Evolutionary conservation across 2,797 vertebrate species (phyloP), one percentile per base, ranked within the genome.

Genomic region (Halcyon leucocephala): DNA sequence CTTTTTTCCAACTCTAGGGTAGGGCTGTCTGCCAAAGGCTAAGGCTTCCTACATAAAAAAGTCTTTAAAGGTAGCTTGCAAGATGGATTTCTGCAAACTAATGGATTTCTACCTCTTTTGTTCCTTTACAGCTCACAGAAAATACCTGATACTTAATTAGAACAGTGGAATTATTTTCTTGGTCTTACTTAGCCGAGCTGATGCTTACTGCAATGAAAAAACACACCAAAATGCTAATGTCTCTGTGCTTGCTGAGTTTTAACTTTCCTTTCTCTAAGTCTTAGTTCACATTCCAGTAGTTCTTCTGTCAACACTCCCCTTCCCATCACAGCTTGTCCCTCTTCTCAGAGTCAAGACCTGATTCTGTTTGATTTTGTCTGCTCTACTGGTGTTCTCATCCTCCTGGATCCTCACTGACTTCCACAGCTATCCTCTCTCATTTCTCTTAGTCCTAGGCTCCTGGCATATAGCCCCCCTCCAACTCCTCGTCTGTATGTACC

Each of bases 31-130:
- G 73, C 57, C 86, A 90, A 88, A 81, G 51, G 57, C 73, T 52
- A 77, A 76, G 62, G 76, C 54, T 88, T 90, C 44, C 58, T 86
- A 66, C n/a, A 21, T 66, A 49, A 73, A 95, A 48, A 51, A 51
- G 28, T 54, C 37, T 84, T 90, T 54, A 79, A 65, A 88, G 24
- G 46, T 64, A 33, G 69, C 39, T 91, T 94, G 70, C 78, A 90
- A 76, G 60, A 87, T 14, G 26, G 28, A 65, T 89, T 93, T 82
- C 52, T 89, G 77, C 67, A 96, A 90, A 80, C 31, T 84, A 88
- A 60, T 57, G 37, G 51, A 90, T 74, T 80, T 89, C 31, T 66
- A 48, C 28, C 48, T 82, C 46, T 89, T 95, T 80, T 92, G 26
- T 62, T 89, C 64, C 55, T 80, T 86, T 57, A 77, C 0, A 73